A percentile compares a stretch with the other conserved stretches of the same genome.
Evolutionary conservation across 2,888 invertebrate genomes (phyloP).

Genomic region (Nyleta sp.): DNA sequence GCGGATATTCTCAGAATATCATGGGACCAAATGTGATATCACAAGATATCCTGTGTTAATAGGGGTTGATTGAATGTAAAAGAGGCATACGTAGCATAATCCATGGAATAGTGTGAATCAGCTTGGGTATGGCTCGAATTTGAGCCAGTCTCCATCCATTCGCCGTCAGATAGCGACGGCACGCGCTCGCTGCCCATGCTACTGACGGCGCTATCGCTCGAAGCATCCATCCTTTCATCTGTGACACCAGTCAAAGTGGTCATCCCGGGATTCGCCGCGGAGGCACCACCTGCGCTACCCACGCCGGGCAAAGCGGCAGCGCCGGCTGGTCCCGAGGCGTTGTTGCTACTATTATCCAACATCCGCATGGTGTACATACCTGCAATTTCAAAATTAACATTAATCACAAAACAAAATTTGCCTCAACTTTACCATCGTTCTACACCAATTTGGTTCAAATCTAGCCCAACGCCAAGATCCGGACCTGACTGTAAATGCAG

Average conservation of each 20-base stretch:
- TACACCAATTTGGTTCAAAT: no score
- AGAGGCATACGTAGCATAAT: slow-evolving; percentile 84
- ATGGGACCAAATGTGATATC: no score
- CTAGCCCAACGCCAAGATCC: no score
- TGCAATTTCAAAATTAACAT: no score
- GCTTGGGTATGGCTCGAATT: slow-evolving; percentile 89
- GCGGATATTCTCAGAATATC: no score
- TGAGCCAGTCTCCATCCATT: slow-evolving; percentile 94
- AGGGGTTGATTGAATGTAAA: neutral
- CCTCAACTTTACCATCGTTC: no score
- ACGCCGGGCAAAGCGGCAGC: slow-evolving; percentile 75
- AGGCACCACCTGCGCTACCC: slow-evolving; percentile 79
- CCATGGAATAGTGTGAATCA: slow-evolving; percentile 87
- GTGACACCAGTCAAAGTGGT: slow-evolving; percentile 77
- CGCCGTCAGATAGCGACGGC: slow-evolving; percentile 93
- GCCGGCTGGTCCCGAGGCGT: slow-evolving; percentile 77
- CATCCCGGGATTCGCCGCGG: slow-evolving; percentile 78
- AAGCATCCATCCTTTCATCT: slow-evolving; percentile 90
- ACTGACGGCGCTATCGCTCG: slow-evolving; percentile 95
- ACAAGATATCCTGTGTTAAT: no score
- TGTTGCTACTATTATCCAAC: slow-evolving; percentile 86
- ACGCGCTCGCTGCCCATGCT: slow-evolving; percentile 97
- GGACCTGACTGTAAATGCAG: no score
- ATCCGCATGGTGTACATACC: slow-evolving; percentile 95
- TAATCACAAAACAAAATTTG: no score